Evolutionary conservation across 2,797 vertebrate species (phyloP), one percentile per base, ranked within the genome.

Genomic region (Amphiprion clarkii): DNA sequence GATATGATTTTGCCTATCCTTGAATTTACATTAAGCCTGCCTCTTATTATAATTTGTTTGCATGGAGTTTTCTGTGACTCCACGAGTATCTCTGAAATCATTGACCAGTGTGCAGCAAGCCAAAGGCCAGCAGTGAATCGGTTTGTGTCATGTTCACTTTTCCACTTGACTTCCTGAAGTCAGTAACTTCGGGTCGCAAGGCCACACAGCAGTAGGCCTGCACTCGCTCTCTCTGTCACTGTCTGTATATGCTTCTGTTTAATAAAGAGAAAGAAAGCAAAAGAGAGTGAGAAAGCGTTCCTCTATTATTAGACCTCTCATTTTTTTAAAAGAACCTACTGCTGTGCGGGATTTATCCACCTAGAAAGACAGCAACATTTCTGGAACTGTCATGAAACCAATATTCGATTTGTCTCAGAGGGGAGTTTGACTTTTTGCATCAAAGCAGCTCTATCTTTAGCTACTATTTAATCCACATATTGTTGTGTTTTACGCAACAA

Each of bases 131-230:
- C 68, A 74, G 57, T 74, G 71, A 88, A 89, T 89, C 60, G 7
- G 86, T 81, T 88, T 74, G 78, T 93, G 92, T 92, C 93, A 92
- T 82, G 88, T 94, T 81, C 79, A 75, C 85, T 93, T 93, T 94
- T 93, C 91, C 86, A 90, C 91, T 87, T 91, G 85, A 92, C 89
- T 94, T 93, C 83, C 88, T 88, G 82, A 86, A 87, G 79, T 83
- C 79, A 61, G 78, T 76, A 83, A 76, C 36, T 23, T 81, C 79
- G 72, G 81, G 48, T 59, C 46, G 76, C 44, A 64, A 75, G 52
- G 72, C 70, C 67, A 74, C 67, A 53, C 69, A 74, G 56, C 64
- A 8, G 71, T 57, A 57, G 21, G 2, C 39, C 36, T 39, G 54
- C 61, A 42, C 56, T 68, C 29, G 36, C 42, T 55, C 55, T 63